A percentile compares a stretch with the other conserved stretches of the same genome.
These are phyloP conservation scores for Lydus trimaculatus DNA, from an alignment of 2,888 invertebrate genomes.

Conservation along the genomic window DNA sequence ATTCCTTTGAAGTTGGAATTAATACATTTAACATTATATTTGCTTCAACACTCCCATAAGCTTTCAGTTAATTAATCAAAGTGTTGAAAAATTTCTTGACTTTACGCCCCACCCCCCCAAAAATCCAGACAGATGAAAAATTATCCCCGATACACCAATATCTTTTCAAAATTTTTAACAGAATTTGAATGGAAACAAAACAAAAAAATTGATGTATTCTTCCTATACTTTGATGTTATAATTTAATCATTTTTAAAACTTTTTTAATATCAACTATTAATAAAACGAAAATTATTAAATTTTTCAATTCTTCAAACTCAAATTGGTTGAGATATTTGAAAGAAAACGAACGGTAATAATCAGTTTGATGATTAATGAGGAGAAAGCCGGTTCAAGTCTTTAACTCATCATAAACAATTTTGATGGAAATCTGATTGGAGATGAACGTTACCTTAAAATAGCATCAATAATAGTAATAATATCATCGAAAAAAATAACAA, in stretches of 20 bases:
- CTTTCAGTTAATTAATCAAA: slow-evolving; percentile 8
- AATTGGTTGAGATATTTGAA: slow-evolving; percentile 14
- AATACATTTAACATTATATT: slow-evolving; percentile 9
- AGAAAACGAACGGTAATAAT: slow-evolving; percentile 26
- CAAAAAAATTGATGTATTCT: neutral
- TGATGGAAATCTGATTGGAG: slow-evolving; percentile 25
- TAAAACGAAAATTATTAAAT: too few relatives aligned
- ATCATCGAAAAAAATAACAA: too few relatives aligned
- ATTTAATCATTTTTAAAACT: neutral
- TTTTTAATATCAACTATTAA: neutral
- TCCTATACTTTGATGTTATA: neutral
- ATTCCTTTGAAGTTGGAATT: slow-evolving; percentile 12
- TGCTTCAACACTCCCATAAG: slow-evolving; percentile 7
- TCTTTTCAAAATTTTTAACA: neutral
- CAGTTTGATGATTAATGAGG: slow-evolving; percentile 33
- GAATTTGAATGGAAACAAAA: neutral
- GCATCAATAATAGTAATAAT: neutral
- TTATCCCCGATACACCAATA: neutral
- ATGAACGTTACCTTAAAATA: neutral
- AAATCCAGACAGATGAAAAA: neutral
- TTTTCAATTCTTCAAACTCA: neutral
- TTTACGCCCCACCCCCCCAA: too few relatives aligned
- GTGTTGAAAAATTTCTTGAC: neutral
- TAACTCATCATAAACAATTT: slow-evolving; percentile 14
- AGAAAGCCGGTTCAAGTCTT: slow-evolving; percentile 25